Evolutionary conservation across 2,113 vertebrate genomes (phyloP).

Genomic region (Lampris incognitus): DNA sequence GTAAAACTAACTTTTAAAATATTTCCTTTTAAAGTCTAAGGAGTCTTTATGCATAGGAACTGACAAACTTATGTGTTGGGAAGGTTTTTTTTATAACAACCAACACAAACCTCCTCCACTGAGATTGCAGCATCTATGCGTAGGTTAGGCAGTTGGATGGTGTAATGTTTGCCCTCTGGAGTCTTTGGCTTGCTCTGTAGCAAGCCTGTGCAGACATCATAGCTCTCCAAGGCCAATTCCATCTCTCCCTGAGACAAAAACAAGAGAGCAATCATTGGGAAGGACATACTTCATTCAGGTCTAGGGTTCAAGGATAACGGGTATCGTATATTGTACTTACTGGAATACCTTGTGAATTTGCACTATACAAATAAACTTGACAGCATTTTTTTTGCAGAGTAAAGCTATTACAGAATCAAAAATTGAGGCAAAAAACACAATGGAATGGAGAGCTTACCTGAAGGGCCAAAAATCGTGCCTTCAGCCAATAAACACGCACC

Average conservation of each 20-base stretch:
- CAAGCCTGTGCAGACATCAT: constrained; percentile 91
- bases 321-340: no score
- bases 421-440: background rate
- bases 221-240: constrained; percentile 96
- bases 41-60: background rate
- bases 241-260: constrained; percentile 88
- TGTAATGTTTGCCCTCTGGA: constrained; percentile 72
- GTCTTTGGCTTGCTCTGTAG: constrained; percentile 84
- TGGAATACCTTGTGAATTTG: no score
- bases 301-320: no score
- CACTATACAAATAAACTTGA: no score
- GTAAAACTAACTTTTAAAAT: no score
- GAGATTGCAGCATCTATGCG: constrained; percentile 90
- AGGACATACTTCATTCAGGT: background rate
- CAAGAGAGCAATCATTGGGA: background rate
- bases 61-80: background rate
- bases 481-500: constrained; percentile 94
- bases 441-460: constrained; percentile 81
- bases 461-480: constrained; percentile 91
- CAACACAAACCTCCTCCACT: constrained; percentile 88
- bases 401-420: background rate
- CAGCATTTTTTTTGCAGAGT: no score
- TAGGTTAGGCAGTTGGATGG: constrained; percentile 90
- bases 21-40: no score
- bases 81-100: background rate